These are phyloP conservation scores for Liodrosophila aerea DNA, from an alignment of 2,888 invertebrate species.

Conservation along the genomic window DNA sequence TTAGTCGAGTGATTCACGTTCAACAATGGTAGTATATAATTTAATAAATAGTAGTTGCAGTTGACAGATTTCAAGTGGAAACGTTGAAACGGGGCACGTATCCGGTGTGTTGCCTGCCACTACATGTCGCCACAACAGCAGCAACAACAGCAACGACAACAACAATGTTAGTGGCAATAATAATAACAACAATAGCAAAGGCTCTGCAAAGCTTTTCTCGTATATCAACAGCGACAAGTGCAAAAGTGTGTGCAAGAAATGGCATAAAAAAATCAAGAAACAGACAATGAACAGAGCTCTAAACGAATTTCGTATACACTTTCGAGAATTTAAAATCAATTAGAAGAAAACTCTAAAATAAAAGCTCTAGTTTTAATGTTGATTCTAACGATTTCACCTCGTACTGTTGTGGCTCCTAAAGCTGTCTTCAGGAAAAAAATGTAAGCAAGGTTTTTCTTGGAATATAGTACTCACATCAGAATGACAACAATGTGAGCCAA, in stretches of 20 bases:
- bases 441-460: too few relatives aligned
- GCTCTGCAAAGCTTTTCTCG: constrained; percentile 42
- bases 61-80: constrained; percentile 75
- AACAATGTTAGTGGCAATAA: constrained; percentile 12
- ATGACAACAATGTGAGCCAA: too few relatives aligned
- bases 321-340: too few relatives aligned
- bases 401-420: too few relatives aligned
- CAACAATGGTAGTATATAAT: constrained; percentile 71
- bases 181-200: constrained; percentile 42
- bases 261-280: constrained; percentile 51
- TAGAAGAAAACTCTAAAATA: too few relatives aligned
- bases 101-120: constrained; percentile 33
- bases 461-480: too few relatives aligned
- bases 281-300: constrained; percentile 1
- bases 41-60: constrained; percentile 78
- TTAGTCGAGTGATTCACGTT: constrained; percentile 49
- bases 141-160: constrained; percentile 14
- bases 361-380: too few relatives aligned
- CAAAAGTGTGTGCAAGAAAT: constrained; percentile 67
- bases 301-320: too few relatives aligned
- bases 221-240: constrained; percentile 58
- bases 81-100: background rate
- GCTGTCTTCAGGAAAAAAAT: too few relatives aligned
- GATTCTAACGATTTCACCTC: too few relatives aligned
- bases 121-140: constrained; percentile 33